These are phyloP conservation scores for Cydia pomonella DNA, from an alignment of 1,140 invertebrate species.

Conservation along the genomic window DNA sequence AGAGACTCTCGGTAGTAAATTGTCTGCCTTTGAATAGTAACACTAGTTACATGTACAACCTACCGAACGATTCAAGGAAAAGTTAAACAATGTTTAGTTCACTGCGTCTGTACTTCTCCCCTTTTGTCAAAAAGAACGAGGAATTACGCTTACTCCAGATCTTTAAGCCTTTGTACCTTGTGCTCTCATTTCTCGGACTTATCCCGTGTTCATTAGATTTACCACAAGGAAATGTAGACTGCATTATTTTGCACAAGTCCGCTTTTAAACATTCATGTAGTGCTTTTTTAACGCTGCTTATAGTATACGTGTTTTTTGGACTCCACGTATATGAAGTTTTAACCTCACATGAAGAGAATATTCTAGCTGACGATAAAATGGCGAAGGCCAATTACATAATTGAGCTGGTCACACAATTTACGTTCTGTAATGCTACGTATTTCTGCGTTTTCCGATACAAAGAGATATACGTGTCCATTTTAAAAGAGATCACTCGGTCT, in stretches of 20 bases:
- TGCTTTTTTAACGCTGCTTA: neutral
- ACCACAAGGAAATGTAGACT: neutral
- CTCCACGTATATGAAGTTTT: neutral
- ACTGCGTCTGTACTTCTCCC: neutral
- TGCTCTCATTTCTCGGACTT: slow-evolving; percentile 3
- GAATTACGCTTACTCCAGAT: slow-evolving; percentile 5
- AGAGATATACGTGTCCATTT: neutral
- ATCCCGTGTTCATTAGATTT: neutral
- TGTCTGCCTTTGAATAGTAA: no score
- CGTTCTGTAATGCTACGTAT: neutral
- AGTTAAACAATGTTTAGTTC: slow-evolving; percentile 1
- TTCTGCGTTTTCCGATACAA: neutral
- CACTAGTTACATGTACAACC: no score
- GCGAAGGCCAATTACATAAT: slow-evolving; percentile 13
- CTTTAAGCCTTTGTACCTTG: neutral
- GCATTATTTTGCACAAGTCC: neutral
- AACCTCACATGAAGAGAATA: neutral
- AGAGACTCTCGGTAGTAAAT: no score
- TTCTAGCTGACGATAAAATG: neutral
- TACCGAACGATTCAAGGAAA: neutral
- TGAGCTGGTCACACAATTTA: neutral
- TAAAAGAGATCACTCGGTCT: neutral
- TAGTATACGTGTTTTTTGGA: neutral
- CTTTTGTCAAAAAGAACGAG: neutral
- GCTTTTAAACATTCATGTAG: neutral